Conservation (phyloP, 2,797 vertebrate species). For the Artibeus lituratus region DNA sequence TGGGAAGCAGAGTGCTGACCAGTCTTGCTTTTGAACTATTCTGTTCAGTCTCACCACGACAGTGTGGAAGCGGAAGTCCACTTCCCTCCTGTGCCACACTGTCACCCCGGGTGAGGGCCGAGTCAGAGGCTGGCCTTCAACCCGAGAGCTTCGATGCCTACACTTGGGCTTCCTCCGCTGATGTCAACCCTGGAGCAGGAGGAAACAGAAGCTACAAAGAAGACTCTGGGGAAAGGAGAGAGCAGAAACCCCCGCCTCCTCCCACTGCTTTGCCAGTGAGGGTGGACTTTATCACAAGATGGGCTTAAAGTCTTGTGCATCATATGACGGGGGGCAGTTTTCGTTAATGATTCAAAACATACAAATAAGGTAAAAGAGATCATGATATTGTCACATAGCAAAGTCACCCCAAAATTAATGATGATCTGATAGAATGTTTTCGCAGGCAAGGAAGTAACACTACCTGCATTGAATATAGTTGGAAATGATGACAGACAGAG, state of each 20-base stretch:
- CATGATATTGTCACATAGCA: too few species aligned
- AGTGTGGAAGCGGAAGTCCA: fast-evolving
- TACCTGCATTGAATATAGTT: neutral
- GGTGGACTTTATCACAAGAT: neutral
- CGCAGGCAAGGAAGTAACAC: neutral
- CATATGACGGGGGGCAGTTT: too few species aligned
- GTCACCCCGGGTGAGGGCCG: fast-evolving
- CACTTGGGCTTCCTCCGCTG: neutral
- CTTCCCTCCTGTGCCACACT: too few species aligned
- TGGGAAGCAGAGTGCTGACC: fast-evolving
- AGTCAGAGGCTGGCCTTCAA: too few species aligned
- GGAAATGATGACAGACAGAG: neutral
- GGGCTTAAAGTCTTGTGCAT: neutral
- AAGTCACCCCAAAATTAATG: neutral
- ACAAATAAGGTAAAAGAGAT: neutral
- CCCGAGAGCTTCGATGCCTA: neutral
- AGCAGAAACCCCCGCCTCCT: too few species aligned
- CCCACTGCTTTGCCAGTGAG: fast-evolving
- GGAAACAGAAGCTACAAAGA: too few species aligned
- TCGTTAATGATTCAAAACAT: neutral
- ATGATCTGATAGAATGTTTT: neutral
- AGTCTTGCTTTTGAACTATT: fast-evolving
- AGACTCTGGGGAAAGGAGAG: neutral
- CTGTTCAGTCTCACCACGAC: neutral
- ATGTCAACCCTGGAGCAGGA: neutral